phyloP scores from a whole-genome alignment of 37 sponge, comb jelly and placozoan species.

The Diacarnus erythraeanus region DNA sequence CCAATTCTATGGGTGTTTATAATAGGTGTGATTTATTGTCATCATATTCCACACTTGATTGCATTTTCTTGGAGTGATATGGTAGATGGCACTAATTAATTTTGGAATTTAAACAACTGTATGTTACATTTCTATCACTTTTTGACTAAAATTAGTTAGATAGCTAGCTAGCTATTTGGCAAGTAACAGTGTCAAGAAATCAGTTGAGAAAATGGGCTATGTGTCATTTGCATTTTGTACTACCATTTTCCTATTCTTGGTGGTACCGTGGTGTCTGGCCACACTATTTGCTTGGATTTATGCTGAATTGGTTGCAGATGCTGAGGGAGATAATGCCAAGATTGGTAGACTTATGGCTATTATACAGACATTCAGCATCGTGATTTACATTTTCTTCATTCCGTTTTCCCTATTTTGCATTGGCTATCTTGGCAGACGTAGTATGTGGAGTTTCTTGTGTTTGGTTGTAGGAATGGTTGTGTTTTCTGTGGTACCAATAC shows the following conservation, averaged over 20 bases:
- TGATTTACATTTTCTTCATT: not conserved
- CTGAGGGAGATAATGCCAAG: not conserved
- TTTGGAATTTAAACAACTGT: too few relatives aligned
- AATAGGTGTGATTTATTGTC: too few relatives aligned
- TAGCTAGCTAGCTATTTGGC: not conserved
- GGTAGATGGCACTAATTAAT: too few relatives aligned
- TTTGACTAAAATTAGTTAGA: too few relatives aligned
- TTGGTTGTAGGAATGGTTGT: conserved; percentile 6
- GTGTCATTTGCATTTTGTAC: not conserved
- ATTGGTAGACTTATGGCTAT: not conserved
- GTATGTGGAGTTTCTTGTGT: not conserved
- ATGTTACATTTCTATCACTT: too few relatives aligned
- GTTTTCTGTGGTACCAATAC: not conserved
- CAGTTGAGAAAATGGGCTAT: not conserved
- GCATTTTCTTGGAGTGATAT: too few relatives aligned
- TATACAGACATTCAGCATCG: not conserved
- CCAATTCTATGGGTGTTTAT: too few relatives aligned
- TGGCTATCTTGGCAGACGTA: not conserved
- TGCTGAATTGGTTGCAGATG: not conserved
- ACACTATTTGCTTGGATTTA: conserved; percentile 7
- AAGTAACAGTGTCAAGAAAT: not conserved
- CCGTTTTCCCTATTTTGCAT: not conserved
- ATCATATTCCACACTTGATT: not conserved
- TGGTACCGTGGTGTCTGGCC: conserved; percentile 8
- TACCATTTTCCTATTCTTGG: not conserved